phyloP scores from a whole-genome alignment of 1,140 invertebrate genomes.

The Drosophila obscura region DNA sequence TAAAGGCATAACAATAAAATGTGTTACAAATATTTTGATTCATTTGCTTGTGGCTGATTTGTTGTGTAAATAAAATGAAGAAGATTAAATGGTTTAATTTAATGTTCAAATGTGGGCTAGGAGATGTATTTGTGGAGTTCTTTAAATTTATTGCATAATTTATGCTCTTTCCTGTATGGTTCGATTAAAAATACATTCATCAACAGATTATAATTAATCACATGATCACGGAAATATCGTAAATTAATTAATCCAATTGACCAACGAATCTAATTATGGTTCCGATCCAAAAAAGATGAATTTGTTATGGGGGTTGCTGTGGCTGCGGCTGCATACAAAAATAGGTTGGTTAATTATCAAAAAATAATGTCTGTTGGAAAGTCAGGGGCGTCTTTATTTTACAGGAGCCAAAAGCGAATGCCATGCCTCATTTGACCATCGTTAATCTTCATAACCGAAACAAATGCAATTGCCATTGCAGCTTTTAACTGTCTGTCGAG shows the following conservation, averaged over 20 bases:
- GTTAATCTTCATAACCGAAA: conserved; percentile 46
- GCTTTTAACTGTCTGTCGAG: conserved; percentile 29
- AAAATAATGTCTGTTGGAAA: background rate
- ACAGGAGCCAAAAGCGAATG: conserved; percentile 28
- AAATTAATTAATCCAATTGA: conserved; percentile 43
- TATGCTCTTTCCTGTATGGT: conserved; percentile 11
- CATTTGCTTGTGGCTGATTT: conserved; percentile 20
- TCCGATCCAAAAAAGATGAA: conserved; percentile 19
- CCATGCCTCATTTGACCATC: conserved; percentile 32
- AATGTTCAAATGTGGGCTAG: no score
- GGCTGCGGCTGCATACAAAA: background rate
- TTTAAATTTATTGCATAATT: no score
- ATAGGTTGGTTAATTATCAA: conserved; percentile 18
- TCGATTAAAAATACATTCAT: conserved; percentile 58
- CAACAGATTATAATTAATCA: conserved; percentile 29
- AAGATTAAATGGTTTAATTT: background rate
- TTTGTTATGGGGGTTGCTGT: conserved; percentile 32
- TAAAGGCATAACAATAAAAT: conserved; percentile 17
- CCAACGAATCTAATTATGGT: conserved; percentile 41
- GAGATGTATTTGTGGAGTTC: no score
- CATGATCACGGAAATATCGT: conserved; percentile 24
- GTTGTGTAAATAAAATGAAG: conserved; percentile 55
- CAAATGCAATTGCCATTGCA: conserved; percentile 15
- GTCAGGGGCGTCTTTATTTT: conserved; percentile 13
- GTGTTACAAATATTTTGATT: conserved; percentile 33